Base-by-base conservation (phyloP, 2,888 invertebrate species). In the Fragum sueziense region DNA sequence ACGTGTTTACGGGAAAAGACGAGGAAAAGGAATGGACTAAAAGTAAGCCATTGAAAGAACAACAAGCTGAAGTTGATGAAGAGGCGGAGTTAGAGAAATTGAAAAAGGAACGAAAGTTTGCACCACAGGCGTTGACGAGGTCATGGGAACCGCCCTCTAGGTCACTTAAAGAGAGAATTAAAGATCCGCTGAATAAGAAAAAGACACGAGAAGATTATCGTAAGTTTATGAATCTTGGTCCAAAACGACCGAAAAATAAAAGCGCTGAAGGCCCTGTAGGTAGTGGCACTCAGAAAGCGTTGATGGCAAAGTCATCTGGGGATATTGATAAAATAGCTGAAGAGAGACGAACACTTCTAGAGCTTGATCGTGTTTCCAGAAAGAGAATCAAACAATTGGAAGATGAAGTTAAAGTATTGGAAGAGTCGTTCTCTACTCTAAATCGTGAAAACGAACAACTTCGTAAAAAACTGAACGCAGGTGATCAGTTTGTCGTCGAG, bases 381-480 rank as follows among this genome's bases (percentile, higher is more conserved):
- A 71, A 74, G 34, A 61, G 73, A 51, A 72, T 80, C 17, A 65
- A 71, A 54, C 71, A 74, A n/a, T 62, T 81, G 17, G 80, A 84
- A 52, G 22, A 61, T 27, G 79, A 84, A 54, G 68, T 57, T 27
- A 25, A 37, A 7, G 67, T 69, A 33, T 27, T 84, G 37, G 6
- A 74, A 20, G 29, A 33, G 17, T 65, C 80, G 22, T 80, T 79
- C 54, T 37, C 72, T 2, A 31, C 70, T 17, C 52, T 84, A 2
- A 67, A 76, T 41, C 76, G 70, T 25, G 84, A 84, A 59, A 79
- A 84, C 47, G 71, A 76, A 54, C 59, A 51, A 14, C 67, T 84
- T 29, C 57, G 77, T 41, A 62, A 29, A 17, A 80, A 76, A 59
- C 62, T 84, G 17, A 70, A 81, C 27, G 73, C 80, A 4, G 79